Base-by-base conservation (phyloP, 2,888 invertebrate genomes). In the Reticulitermes lucifugus region DNA sequence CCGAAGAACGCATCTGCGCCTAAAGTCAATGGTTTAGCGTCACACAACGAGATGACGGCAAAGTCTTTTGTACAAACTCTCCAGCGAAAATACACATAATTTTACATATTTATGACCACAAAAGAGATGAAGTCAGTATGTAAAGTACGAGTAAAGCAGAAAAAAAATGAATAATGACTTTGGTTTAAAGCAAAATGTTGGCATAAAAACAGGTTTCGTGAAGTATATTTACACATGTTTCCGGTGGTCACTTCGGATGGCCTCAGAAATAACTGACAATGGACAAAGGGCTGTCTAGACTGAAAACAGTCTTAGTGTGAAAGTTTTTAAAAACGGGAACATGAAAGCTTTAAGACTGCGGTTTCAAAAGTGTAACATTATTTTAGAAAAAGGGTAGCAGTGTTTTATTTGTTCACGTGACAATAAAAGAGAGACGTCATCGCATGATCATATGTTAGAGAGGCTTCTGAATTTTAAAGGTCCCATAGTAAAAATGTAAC, bases 101-200 rank as follows among this genome's bases (percentile, higher is more conserved):
- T 65, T 65, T 65, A 25, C 65, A 65, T 65, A 65, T 65, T 65
- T 65, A 65, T 65, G 25, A 5, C 65, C 65, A 65, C n/a, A 65
- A 6, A 65, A 46, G 12, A 25, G 6, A 60, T 60, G 22, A n/a
- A 60, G 21, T 21, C n/a, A 25, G 65, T 65, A 65, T 65, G 65
- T n/a, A 65, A 65, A 65, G 3, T 65, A 65, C 65, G 5, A 25
- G 25, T 35, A 4, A 4, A 35, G 35, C 2, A 4, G 4, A 35
- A 65, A n/a, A 65, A 65, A 65, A 65, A 65, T 65, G 65, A 25
- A 65, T 65, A 65, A 65, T 25, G 65, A 65, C n/a, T 65, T 65
- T 6, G 9, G n/a, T 65, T 65, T 65, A 25, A 65, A 65, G 25
- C 65, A 4, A 65, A 7, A 12, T 65, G 4, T 2, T 65, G n/a